Evolutionary conservation across 1,140 invertebrate species (phyloP).

Genomic region (Zaprionus davidi): DNA sequence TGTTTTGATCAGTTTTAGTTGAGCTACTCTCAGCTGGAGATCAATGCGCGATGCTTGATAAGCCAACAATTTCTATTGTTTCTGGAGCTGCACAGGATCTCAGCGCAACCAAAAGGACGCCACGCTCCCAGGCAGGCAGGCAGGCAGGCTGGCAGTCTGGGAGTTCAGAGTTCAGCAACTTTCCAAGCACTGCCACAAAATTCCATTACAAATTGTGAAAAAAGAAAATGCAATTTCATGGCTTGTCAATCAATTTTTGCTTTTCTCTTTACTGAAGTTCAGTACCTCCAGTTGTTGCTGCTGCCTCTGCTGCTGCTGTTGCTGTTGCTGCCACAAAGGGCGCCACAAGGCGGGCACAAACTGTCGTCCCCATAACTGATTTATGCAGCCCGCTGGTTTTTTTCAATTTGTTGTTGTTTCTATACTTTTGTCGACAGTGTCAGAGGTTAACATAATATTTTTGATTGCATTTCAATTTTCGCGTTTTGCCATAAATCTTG

Average conservation of each 20-base stretch:
- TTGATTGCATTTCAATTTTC: conserved; percentile 81
- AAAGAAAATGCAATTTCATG: conserved; percentile 70
- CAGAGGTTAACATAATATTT: conserved; percentile 80
- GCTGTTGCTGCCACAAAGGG: conserved; percentile 27
- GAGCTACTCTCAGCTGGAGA: neutral
- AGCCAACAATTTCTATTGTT: conserved; percentile 23
- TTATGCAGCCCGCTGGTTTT: conserved; percentile 49
- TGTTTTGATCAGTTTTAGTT: neutral
- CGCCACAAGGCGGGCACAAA: conserved; percentile 45
- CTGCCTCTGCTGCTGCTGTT: neutral
- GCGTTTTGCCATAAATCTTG: conserved; percentile 70
- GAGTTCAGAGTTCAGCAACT: conserved; percentile 41
- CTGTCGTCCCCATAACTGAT: conserved; percentile 48
- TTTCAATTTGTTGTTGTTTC: conserved; percentile 28
- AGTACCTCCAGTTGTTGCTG: neutral
- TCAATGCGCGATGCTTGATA: conserved; percentile 20
- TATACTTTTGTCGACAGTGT: conserved; percentile 37
- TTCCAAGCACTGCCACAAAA: conserved; percentile 26
- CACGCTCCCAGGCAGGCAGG: conserved; percentile 24
- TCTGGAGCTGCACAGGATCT: conserved; percentile 7
- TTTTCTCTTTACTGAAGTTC: neutral
- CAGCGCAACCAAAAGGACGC: conserved; percentile 24
- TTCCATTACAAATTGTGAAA: conserved; percentile 48
- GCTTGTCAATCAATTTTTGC: conserved; percentile 62
- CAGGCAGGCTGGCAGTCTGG: neutral